Evolutionary conservation across 2,888 invertebrate genomes (phyloP).

Genomic region (Pemphredon lugubris): DNA sequence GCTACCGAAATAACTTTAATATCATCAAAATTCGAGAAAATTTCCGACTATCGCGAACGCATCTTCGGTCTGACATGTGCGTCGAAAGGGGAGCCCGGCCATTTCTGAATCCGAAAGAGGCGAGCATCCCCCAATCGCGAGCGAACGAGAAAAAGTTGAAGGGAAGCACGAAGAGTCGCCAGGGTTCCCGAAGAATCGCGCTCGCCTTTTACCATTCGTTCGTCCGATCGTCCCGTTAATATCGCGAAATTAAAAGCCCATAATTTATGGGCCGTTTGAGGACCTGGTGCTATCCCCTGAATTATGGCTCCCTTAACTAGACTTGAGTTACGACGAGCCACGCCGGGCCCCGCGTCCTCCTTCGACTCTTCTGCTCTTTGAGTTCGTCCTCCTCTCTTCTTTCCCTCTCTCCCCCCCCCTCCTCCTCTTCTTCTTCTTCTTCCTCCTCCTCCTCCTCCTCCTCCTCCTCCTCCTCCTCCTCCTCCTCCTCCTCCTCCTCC

Average conservation of each 20-base stretch:
- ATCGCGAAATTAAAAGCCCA: slow-evolving; percentile 78
- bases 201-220: slow-evolving; percentile 58
- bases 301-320: slow-evolving; percentile 81
- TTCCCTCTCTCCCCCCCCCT: slow-evolving; percentile 16
- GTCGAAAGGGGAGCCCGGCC: no score
- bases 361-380: slow-evolving; percentile 65
- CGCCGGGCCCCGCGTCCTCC: slow-evolving; percentile 69
- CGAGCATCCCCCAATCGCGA: no score
- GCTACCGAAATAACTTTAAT: no score
- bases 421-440: slow-evolving; percentile 54
- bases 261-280: slow-evolving; percentile 80
- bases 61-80: no score
- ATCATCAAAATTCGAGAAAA: no score
- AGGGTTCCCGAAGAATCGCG: no score
- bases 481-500: slow-evolving; percentile 59
- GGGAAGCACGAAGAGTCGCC: no score
- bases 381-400: slow-evolving; percentile 60
- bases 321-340: slow-evolving; percentile 79
- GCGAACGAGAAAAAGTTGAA: no score
- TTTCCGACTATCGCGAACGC: no score
- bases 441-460: slow-evolving; percentile 39
- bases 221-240: slow-evolving; percentile 78
- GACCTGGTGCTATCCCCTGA: slow-evolving; percentile 79
- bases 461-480: slow-evolving; percentile 61
- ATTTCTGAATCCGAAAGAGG: no score